Base-by-base conservation (phyloP, 2,888 invertebrate species). In the Bombylius discolor region DNA sequence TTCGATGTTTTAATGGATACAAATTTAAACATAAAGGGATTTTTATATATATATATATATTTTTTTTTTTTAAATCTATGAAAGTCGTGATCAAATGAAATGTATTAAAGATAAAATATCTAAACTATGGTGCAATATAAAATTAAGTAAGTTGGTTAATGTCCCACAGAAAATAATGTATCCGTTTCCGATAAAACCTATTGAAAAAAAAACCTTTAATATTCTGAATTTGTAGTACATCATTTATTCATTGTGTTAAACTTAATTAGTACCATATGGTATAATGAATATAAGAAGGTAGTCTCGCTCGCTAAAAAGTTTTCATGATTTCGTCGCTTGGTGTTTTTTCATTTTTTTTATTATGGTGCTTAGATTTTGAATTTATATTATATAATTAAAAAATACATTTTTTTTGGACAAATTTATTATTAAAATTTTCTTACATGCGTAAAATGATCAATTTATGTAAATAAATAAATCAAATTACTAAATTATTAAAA, bases 1-100 rank as follows among this genome's bases (percentile, higher is more conserved):
- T 82, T 94, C 70, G 96, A 97, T 71, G 82, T 96, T 42, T 92
- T 91, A 62, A 82, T 88, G 2, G 1, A 2, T 23, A 23, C 1
- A 23, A 23, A 23, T 23, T 23, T 23, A 23, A 23, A 23, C 23
- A 23, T 23, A 23, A 23, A 3, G 3, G 23, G 3, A 23, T 23
- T 23, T 23, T 23, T 53, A 14, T 44, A 31, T 23, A 51, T 33
- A 7, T 23, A 32, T 32, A 4, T 32, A 42, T 12, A 39, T 44
- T 32, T 9, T 32, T 47, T 32, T 49, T 32, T 54, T 12, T 36
- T 89, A 91, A 71, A 76, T 90, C 56, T 86, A 86, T 65, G 81
- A 80, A 33, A 89, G 89, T 67, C 78, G 80, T 64, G 78, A 80
- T 47, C 90, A 91, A 70, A 89, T 84, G 72, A 81, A 81, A 63